Base-by-base conservation (phyloP, 1,140 invertebrate genomes). In the Drosophila tani region DNA sequence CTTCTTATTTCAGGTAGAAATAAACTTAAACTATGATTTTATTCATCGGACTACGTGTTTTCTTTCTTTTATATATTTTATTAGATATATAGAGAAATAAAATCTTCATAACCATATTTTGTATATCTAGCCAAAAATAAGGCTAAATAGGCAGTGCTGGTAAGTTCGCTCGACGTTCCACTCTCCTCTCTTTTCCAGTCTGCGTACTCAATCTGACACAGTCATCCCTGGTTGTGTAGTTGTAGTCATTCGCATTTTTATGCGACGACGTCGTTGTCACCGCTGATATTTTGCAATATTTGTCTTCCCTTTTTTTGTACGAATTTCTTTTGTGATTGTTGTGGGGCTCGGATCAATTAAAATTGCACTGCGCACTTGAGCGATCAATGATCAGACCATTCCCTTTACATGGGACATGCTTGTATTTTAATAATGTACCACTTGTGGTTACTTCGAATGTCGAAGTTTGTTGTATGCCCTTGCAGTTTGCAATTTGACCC, bases 241-340 rank as follows among this genome's bases (percentile, higher is more conserved):
- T 47, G 35, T 63, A 77, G 71, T 77, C 67, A 82, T 82, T 82
- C 82, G 68, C 80, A 82, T 82, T 82, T 82, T 82, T 82, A 82
- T 82, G 64, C 68, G 80, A 47, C 47, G 53, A 53, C 51, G 58
- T 81, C 38, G 79, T 40, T 55, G 49, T 47, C 38, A 38, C 29
- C 59, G 66, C 46, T 63, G 56, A 53, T 50, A 70, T 81, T 81
- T 77, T 77, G 64, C 75, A 60, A 53, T 35, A 53, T 53, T 35
- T 53, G 11, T 35, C 29, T 11, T 53, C 11, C n/a, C 29, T 11
- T 19, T 35, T 35, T 53, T 53, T 35, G 27, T 35, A 15, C 50
- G 29, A 53, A 53, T 53, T 53, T 53, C 29, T 19, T 19, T 53
- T 19, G 0, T 14, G 5, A 53, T 19, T 53, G 3, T 19, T 53